Conservation (phyloP, 2,888 invertebrate genomes). For the Drosophila mimica region DNA sequence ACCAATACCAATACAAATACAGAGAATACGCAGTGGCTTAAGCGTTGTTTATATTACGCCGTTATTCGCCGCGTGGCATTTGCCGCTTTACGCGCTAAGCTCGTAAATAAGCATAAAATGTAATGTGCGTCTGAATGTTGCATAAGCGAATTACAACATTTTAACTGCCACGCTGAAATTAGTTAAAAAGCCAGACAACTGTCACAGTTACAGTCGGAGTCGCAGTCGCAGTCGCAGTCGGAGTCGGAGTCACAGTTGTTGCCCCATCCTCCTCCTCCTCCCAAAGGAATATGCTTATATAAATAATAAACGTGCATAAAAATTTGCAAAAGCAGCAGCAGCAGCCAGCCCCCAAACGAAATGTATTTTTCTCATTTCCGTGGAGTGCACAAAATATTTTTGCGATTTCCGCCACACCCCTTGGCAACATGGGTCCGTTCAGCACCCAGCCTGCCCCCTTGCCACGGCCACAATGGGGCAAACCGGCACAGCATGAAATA, state of each 20-base stretch:
- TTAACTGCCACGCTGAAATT: constrained; percentile 65
- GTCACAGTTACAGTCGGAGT: constrained; percentile 1
- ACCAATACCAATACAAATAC: constrained; percentile 2
- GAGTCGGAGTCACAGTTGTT: constrained; percentile 12
- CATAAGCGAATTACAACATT: constrained; percentile 61
- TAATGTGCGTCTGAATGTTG: constrained; percentile 57
- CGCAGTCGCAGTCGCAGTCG: neutral
- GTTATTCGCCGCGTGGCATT: constrained; percentile 60
- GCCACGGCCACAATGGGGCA: constrained; percentile 1
- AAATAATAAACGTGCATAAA: constrained; percentile 69
- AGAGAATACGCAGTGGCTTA: constrained; percentile 51
- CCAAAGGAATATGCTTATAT: constrained; percentile 26
- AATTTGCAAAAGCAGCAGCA: constrained; percentile 49
- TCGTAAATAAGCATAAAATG: constrained; percentile 74
- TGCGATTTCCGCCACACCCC: constrained; percentile 74
- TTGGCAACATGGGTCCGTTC: neutral
- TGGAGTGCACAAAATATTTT: constrained; percentile 76
- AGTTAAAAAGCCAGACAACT: constrained; percentile 59
- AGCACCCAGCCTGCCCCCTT: neutral
- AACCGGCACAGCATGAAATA: constrained; percentile 71
- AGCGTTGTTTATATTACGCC: constrained; percentile 65
- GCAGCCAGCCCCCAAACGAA: constrained; percentile 1
- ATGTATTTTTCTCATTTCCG: constrained; percentile 82
- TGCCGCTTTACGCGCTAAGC: constrained; percentile 22
- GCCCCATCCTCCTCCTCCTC: neutral